Conservation (phyloP, 2,113 vertebrate genomes). For the Marcusenius ussheri region DNA sequence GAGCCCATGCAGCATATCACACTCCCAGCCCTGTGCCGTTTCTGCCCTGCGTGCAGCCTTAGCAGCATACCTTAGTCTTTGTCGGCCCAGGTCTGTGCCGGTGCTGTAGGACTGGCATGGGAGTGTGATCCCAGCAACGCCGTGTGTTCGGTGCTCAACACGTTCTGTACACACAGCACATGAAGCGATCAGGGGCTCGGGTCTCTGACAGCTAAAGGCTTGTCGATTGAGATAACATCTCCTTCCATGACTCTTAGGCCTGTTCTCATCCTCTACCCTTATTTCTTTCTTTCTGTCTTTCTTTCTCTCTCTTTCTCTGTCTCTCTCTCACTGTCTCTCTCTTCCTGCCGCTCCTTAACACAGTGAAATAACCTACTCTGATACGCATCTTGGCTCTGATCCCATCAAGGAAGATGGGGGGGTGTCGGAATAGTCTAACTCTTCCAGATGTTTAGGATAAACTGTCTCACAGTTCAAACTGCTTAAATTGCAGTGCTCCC, state of each 20-base stretch:
- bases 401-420: not conserved
- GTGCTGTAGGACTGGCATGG: not conserved
- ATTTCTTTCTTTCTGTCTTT: not conserved
- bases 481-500: slow-evolving; percentile 2
- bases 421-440: not conserved
- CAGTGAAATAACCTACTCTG: slow-evolving; percentile 20
- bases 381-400: slow-evolving; percentile 4
- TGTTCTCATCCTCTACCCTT: slow-evolving; percentile 14
- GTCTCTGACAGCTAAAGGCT: slow-evolving; percentile 62
- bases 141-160: not conserved
- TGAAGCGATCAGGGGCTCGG: slow-evolving; percentile 51
- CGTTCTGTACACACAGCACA: slow-evolving; percentile 18
- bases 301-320: not conserved
- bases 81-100: not conserved
- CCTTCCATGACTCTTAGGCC: slow-evolving; percentile 50
- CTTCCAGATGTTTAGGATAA: slow-evolving; percentile 16
- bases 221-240: slow-evolving; percentile 60
- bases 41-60: not conserved
- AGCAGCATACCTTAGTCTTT: not conserved
- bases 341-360: not conserved
- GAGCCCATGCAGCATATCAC: not conserved
- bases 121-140: not conserved
- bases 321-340: not conserved
- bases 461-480: not conserved
- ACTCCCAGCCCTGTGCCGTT: not conserved